phyloP scores from a whole-genome alignment of 1,140 invertebrate species.

The Thaumatotibia leucotreta region DNA sequence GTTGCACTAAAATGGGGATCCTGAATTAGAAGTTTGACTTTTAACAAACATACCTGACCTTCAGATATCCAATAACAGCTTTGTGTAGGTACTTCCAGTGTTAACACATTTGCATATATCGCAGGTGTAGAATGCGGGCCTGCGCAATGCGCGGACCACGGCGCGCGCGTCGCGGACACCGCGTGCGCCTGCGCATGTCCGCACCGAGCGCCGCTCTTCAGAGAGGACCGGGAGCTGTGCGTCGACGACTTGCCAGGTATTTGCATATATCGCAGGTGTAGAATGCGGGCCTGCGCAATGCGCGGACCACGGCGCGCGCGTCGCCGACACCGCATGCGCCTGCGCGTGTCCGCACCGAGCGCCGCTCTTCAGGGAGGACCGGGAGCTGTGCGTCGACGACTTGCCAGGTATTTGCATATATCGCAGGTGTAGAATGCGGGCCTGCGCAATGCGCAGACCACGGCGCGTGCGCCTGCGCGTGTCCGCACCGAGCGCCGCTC shows the following conservation, averaged over 20 bases:
- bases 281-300: constrained; percentile 48
- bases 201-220: constrained; percentile 57
- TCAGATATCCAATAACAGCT: no score
- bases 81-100: no score
- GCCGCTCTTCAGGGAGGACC: constrained; percentile 63
- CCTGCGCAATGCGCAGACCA: neutral
- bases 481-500: constrained; percentile 57
- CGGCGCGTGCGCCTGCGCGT: constrained; percentile 50
- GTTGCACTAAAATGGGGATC: no score
- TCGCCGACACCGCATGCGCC: constrained; percentile 32
- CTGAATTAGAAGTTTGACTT: no score
- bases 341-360: constrained; percentile 60
- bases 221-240: constrained; percentile 63
- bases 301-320: constrained; percentile 55
- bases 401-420: constrained; percentile 47
- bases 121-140: constrained; percentile 46
- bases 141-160: constrained; percentile 52
- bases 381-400: constrained; percentile 64
- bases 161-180: constrained; percentile 34
- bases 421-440: neutral
- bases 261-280: constrained; percentile 29
- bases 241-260: constrained; percentile 63
- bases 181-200: constrained; percentile 58
- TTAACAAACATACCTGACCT: no score
- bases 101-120: constrained; percentile 16